phyloP scores from a whole-genome alignment of 2,113 vertebrate species.

The Nymphicus hollandicus region DNA sequence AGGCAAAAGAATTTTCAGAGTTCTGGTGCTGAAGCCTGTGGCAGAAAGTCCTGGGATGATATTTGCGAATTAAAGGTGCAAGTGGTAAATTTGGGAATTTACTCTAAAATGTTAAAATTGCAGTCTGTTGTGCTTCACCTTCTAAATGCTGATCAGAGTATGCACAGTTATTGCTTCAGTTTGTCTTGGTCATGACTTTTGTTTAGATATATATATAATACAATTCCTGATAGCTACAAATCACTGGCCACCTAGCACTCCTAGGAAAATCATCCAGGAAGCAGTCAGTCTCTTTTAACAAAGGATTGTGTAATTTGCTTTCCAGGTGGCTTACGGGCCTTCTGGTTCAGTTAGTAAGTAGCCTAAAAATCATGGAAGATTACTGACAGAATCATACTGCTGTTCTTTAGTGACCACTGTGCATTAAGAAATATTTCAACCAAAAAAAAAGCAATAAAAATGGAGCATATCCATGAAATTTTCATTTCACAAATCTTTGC shows the following conservation, averaged over 20 bases:
- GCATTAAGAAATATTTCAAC: not conserved
- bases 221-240: not conserved
- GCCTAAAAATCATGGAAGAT: not conserved
- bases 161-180: not conserved
- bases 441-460: not conserved
- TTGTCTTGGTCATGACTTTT: not conserved
- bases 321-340: not conserved
- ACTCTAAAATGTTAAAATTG: not conserved
- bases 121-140: not conserved
- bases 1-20: not conserved
- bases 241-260: not conserved
- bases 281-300: not conserved
- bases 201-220: not conserved
- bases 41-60: not conserved
- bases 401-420: not conserved
- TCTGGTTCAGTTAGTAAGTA: not conserved
- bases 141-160: not conserved
- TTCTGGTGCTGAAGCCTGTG: not conserved
- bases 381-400: not conserved
- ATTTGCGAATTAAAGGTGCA: not conserved
- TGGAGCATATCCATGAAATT: not conserved
- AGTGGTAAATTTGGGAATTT: not conserved
- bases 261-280: not conserved
- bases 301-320: not conserved
- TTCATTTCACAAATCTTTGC: not conserved